Base-by-base conservation (phyloP, 2,888 invertebrate species). In the Linhomoeus sp. region DNA sequence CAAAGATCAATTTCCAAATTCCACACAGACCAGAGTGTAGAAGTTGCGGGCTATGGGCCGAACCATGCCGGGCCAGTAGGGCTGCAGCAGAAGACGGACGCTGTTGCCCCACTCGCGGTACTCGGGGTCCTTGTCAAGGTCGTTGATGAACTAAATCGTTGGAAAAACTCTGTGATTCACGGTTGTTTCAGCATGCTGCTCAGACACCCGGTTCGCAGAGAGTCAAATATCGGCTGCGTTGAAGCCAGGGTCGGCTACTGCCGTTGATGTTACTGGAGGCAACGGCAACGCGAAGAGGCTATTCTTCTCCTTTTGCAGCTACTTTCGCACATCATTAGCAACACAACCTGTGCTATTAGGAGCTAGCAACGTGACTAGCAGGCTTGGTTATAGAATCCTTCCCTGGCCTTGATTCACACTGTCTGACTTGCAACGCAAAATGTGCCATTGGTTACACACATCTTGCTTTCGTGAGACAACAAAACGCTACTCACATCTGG, bases 1-100 rank as follows among this genome's bases (percentile, higher is more conserved):
- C 24, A 24, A 15, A 42, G 9, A 50, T 17, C 9, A 38, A 50
- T 14, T n/a, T 3, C 12, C 33, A 25, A 37, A 37, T 12, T n/a
- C 3, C 73, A 68, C 87, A 86, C 57, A 81, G 77, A 49, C 81
- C 74, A 56, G 85, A 74, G 63, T 82, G 52, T 60, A 63, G 45
- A 65, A 54, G 55, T 72, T 72, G 51, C 69, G 66, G 33, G 69
- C 68, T 39, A 72, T 65, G 45, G 71, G 70, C 52, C 94, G 73
- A 50, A 97, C 70, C 88, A 94, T 92, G 47, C 94, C 94, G 1
- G 92, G 92, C 63, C 88, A 97, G 0, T 88, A 86, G n/a, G 94
- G 92, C 50, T 90, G 73, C 52, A 97, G 70, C 51, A 97, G 71
- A 59, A 92, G 87, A 72, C 81, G 81, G 46, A 85, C 76, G 36